Percentiles rank a stretch among this genome's conserved stretches.
phyloP scores from a whole-genome alignment of 2,113 vertebrate genomes.

The Scolopax mira region DNA sequence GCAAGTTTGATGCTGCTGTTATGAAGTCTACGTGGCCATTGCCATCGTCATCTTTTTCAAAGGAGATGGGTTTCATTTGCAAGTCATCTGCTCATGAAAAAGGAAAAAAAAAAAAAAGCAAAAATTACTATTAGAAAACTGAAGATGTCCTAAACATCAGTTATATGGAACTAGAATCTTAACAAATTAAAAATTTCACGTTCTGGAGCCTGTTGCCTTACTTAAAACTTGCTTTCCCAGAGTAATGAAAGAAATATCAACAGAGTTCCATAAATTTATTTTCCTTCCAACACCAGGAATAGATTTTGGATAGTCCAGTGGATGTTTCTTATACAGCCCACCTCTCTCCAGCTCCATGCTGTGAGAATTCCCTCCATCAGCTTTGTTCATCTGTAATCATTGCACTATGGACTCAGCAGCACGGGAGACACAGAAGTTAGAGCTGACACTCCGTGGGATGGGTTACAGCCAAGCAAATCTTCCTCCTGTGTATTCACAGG shows the following conservation, averaged over 20 bases:
- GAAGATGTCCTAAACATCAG: neutral
- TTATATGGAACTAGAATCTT: neutral
- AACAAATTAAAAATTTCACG: neutral
- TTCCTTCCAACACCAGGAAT: neutral
- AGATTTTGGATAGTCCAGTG: neutral
- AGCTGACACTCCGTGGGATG: neutral
- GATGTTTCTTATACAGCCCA: neutral
- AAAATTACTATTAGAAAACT: neutral
- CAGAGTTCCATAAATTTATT: neutral
- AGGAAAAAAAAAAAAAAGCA: neutral
- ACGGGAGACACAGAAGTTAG: neutral
- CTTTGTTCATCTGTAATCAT: neutral
- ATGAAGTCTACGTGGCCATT: slow-evolving; percentile 96
- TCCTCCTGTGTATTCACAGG: neutral
- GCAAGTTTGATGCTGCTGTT: slow-evolving; percentile 88
- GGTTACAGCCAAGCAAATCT: neutral
- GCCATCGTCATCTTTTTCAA: slow-evolving; percentile 93
- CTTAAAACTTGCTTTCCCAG: neutral
- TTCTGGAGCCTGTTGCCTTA: neutral
- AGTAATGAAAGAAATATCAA: neutral
- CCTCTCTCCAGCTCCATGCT: neutral
- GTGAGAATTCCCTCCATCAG: neutral
- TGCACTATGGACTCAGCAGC: neutral
- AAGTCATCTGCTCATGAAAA: slow-evolving; percentile 75
- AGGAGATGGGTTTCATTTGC: slow-evolving; percentile 84